These are phyloP conservation scores for Timema podura DNA, from an alignment of 2,888 invertebrate species.

Conservation along the genomic window DNA sequence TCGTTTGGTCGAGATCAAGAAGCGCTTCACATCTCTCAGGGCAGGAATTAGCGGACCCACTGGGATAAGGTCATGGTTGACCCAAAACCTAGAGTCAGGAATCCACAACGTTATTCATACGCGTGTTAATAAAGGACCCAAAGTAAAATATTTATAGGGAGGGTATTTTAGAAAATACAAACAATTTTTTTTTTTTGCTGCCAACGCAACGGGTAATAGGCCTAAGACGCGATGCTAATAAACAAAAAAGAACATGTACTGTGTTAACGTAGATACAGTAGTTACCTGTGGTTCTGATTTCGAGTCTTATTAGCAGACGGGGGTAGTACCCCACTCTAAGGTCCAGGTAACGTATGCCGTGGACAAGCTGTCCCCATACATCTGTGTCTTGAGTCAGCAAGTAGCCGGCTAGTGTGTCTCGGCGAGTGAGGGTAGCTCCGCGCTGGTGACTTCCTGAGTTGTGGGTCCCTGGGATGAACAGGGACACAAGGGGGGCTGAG, in stretches of 20 bases:
- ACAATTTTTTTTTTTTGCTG: neutral
- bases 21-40: constrained; percentile 64
- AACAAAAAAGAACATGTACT: too few relatives aligned
- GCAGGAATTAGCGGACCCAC: constrained; percentile 63
- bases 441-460: constrained; percentile 55
- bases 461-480: constrained; percentile 55
- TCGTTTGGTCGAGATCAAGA: constrained; percentile 60
- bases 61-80: constrained; percentile 68
- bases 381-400: constrained; percentile 68
- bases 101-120: too few relatives aligned
- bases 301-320: constrained; percentile 16
- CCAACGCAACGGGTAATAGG: neutral
- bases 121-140: too few relatives aligned
- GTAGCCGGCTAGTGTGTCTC: constrained; percentile 44
- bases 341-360: constrained; percentile 79
- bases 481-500: constrained; percentile 52
- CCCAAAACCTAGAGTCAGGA: constrained; percentile 57
- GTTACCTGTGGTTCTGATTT: constrained; percentile 22
- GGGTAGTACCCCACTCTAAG: constrained; percentile 70
- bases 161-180: neutral
- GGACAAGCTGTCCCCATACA: constrained; percentile 78
- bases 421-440: constrained; percentile 48
- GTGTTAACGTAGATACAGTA: neutral
- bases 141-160: neutral
- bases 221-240: neutral